phyloP scores from a whole-genome alignment of 2,113 vertebrate species.

The Rhynchopsitta pachyrhyncha region DNA sequence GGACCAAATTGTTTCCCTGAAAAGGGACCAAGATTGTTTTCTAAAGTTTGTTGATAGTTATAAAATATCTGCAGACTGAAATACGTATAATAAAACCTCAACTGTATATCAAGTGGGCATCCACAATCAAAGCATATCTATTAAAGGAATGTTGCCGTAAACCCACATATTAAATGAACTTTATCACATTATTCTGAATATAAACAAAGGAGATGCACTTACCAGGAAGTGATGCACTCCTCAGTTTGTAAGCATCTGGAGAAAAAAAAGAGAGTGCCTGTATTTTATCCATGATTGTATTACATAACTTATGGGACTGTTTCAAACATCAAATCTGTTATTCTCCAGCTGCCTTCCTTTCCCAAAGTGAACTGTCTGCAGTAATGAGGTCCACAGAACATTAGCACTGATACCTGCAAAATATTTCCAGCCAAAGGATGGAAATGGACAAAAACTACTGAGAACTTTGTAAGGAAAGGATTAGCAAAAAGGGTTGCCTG shows the following conservation, averaged over 20 bases:
- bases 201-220: not conserved
- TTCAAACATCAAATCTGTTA: not conserved
- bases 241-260: not conserved
- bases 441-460: not conserved
- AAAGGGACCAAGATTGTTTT: not conserved
- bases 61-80: not conserved
- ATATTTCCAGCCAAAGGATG: not conserved
- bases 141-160: not conserved
- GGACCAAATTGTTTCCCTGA: not conserved
- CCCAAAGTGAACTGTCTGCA: not conserved
- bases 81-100: not conserved
- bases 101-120: not conserved
- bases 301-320: not conserved
- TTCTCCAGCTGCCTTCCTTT: not conserved
- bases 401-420: not conserved
- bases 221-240: not conserved
- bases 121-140: not conserved
- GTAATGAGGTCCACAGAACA: not conserved
- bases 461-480: not conserved
- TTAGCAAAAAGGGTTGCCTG: not conserved
- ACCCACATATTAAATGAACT: not conserved
- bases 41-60: not conserved
- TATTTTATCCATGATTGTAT: not conserved
- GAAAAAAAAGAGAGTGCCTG: not conserved
- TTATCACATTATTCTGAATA: not conserved